Conservation (phyloP, 2,113 vertebrate genomes). For the Miniopterus natalensis region DNA sequence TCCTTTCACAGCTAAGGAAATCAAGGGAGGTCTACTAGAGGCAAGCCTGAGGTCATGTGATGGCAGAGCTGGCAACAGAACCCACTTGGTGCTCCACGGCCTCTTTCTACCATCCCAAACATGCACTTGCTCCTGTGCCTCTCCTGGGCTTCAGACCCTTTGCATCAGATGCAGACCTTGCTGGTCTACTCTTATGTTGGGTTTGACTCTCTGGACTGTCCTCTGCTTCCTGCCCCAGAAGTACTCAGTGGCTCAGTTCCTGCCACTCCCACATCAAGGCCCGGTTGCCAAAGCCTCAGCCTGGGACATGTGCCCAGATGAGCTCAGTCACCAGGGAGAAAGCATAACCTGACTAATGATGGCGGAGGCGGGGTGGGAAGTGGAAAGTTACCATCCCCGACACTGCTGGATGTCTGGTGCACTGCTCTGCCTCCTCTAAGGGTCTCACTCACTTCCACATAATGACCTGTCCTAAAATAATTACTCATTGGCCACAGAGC, state of each 20-base stretch:
- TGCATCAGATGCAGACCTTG: background rate
- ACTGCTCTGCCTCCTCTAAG: background rate
- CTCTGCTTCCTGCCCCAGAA: background rate
- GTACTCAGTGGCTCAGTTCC: background rate
- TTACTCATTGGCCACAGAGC: background rate
- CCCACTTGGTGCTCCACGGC: too few relatives aligned
- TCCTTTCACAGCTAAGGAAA: background rate
- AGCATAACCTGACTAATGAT: slow-evolving; percentile 21
- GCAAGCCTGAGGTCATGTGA: background rate
- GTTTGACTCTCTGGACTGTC: background rate
- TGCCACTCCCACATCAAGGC: background rate
- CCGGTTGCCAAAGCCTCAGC: slow-evolving; percentile 36
- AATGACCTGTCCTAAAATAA: background rate
- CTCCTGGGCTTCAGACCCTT: background rate
- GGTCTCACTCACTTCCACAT: background rate
- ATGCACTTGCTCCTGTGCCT: background rate
- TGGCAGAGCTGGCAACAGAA: background rate
- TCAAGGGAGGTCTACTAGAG: background rate
- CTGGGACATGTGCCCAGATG: slow-evolving; percentile 63
- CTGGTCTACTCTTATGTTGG: background rate
- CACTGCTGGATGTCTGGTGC: background rate
- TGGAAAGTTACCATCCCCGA: slow-evolving; percentile 30
- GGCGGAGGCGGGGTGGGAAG: background rate
- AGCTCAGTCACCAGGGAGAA: slow-evolving; percentile 56
- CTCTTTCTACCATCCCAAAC: background rate